A percentile compares a stretch with the other conserved stretches of the same genome.
phyloP scores from a whole-genome alignment of 1,140 invertebrate genomes.

The Neelides sp. region DNA sequence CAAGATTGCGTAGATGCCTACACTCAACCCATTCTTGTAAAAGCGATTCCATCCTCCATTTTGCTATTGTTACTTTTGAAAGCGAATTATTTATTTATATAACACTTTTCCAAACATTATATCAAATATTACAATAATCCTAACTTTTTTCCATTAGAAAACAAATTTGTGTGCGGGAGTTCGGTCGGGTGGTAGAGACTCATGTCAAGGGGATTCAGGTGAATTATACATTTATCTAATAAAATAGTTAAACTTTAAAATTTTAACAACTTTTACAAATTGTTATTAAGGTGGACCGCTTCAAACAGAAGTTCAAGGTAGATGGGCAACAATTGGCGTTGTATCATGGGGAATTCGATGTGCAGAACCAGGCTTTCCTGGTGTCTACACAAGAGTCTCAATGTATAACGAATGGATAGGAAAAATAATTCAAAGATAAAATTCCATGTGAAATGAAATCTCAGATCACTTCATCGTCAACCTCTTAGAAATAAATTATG shows the following conservation, averaged over 20 bases:
- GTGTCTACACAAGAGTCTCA: slow-evolving; percentile 57
- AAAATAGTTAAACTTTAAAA: background rate
- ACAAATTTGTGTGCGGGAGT: slow-evolving; percentile 58
- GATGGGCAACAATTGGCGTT: slow-evolving; percentile 65
- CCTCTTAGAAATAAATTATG: background rate
- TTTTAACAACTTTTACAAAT: slow-evolving; percentile 37
- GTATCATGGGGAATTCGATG: slow-evolving; percentile 55
- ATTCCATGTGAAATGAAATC: background rate
- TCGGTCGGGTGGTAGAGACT: slow-evolving; percentile 56
- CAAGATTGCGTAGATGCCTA: slow-evolving; percentile 51
- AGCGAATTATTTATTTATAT: background rate
- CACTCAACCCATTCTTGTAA: slow-evolving; percentile 40
- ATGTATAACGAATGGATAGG: slow-evolving; percentile 60
- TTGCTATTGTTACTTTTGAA: background rate
- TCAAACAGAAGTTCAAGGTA: slow-evolving; percentile 52
- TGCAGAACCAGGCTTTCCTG: slow-evolving; percentile 42
- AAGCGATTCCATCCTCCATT: background rate
- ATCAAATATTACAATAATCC: background rate
- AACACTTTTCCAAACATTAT: background rate
- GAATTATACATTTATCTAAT: slow-evolving; percentile 3
- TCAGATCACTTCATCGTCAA: background rate
- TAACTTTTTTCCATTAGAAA: slow-evolving; percentile 38
- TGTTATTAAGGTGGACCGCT: slow-evolving; percentile 74
- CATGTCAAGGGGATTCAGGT: slow-evolving; percentile 50
- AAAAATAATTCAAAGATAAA: slow-evolving; percentile 36